Evolutionary conservation across 1,140 invertebrate genomes (phyloP), one percentile per base, ranked within the genome.

Genomic region (Platorchestia sp.): DNA sequence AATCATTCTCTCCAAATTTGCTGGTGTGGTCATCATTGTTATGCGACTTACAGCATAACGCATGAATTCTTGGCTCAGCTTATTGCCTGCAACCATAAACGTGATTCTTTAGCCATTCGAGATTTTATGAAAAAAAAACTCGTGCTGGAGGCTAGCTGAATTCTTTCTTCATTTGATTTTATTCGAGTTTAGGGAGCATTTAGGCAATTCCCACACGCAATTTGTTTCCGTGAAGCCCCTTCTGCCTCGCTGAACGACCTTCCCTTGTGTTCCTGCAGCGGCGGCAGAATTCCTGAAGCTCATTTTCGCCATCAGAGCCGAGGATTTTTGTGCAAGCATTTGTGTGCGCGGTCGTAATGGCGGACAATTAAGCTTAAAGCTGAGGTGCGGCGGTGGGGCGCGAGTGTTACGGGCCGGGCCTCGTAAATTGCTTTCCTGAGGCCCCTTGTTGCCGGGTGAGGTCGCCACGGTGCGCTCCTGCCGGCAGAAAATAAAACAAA

Each of bases 361-460:
- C 7, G 19, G 91, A 44, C 91, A 93, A 93, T 93, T 93, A 93
- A 93, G 43, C 91, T 93, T 93, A 93, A 93, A 93, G 91, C 43
- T 93, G 91, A 42, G 91, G 91, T 93, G 91, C 45, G 45, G 43
- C 27, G 91, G 0, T 19, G 41, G 40, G 91, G 44, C 91, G 45
- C 19, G 1, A 44, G 19, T 0, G 45, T 6, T 6, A 16, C 43
- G 7, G 41, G 6, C 89, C 40, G 91, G 45, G 43, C 91, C 87
- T 42, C 91, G 19, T 93, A 42, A 93, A 93, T 44, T 47, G 91
- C 19, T 44, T 93, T 93, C 19, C 45, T 47, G 7, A 47, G 45
- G 16, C 91, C 36, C 40, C 22, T 36, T 45, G 22, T n/a, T 45
- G 91, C 91, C n/a, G 91, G 43, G 41, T 7, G 87, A 89, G 27